Percentiles rank a stretch among this genome's conserved stretches.
Evolutionary conservation across 2,888 invertebrate species (phyloP).

Genomic region (Pseudococcus longispinus): DNA sequence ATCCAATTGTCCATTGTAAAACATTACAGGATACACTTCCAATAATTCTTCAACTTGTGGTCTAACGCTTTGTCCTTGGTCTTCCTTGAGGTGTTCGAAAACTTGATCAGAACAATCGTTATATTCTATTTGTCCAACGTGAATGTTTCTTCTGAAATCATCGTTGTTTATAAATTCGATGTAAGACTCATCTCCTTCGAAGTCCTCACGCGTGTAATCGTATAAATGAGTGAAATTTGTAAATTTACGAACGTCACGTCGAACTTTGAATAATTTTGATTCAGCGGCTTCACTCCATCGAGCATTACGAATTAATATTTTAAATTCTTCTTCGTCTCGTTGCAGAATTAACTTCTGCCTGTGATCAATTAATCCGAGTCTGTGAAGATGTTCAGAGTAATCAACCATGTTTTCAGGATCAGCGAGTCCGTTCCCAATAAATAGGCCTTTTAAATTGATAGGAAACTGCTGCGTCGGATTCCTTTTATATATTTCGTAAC

Average conservation of each 20-base stretch:
- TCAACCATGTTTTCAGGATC: conserved; percentile 80
- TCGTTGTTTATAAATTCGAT: too few relatives aligned
- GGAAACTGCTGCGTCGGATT: conserved; percentile 66
- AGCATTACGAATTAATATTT: conserved; percentile 61
- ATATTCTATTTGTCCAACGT: conserved; percentile 82
- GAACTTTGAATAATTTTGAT: neutral
- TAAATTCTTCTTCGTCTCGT: conserved; percentile 58
- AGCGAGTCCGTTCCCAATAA: conserved; percentile 80
- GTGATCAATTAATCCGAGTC: conserved; percentile 74
- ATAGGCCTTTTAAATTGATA: conserved; percentile 71
- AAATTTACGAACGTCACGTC: neutral
- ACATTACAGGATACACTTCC: conserved; percentile 71
- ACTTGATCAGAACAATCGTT: conserved; percentile 69
- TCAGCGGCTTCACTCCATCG: conserved; percentile 57
- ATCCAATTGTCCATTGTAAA: conserved; percentile 90
- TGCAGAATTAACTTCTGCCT: conserved; percentile 58
- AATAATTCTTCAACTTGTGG: conserved; percentile 74
- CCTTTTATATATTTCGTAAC: conserved; percentile 73
- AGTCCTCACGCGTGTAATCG: neutral
- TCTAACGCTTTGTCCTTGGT: conserved; percentile 82
- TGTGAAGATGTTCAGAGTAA: conserved; percentile 81
- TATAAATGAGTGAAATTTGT: too few relatives aligned
- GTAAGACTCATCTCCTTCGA: too few relatives aligned
- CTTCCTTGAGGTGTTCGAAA: conserved; percentile 73
- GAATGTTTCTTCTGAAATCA: conserved; percentile 65